Evolutionary conservation across 2,888 invertebrate species (phyloP), one percentile per base, ranked within the genome.

Genomic region (Digitonthophagus gazella): DNA sequence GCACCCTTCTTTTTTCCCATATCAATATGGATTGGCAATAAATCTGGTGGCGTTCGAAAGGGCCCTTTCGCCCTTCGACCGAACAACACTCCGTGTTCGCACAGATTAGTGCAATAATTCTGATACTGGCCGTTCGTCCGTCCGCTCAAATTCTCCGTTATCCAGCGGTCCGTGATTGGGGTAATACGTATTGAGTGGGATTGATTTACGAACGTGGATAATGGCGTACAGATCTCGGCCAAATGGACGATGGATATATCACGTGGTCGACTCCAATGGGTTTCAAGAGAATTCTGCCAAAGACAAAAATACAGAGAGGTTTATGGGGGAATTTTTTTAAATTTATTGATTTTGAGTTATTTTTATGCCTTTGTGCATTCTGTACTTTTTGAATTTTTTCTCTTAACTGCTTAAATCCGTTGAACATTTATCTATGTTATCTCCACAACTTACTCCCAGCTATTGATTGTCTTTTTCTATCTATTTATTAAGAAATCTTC

Each of bases 61-160:
- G 61, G 16, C 14, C 58, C 15, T 16, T 16, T 16, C 58, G 22
- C 18, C 19, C 61, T 61, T 61, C 19, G 20, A 19, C 61, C 61
- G 61, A 16, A 19, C 61, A 19, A 5, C 61, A 18, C 44, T 65
- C 16, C 65, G 65, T 65, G 65, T 65, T 65, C 55, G 63, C 56
- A 58, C 69, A 71, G 73, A 73, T 73, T 72, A 72, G 69, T 72
- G 72, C 67, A 73, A 73, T 73, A 73, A 72, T 72, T 73, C 71
- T 65, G 71, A 64, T 57, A 19, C 57, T 28, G 64, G 20, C 44
- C 66, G 69, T 66, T 63, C 69, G 67, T 44, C 58, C 58, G 15
- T 61, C 20, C 61, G 20, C 64, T 71, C 68, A 69, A 71, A 71
- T 71, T 71, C 69, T 66, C 67, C 64, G 66, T 64, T 15, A 57